These are phyloP conservation scores for Sandelia bainsii DNA, from an alignment of 2,797 vertebrate genomes.

Conservation along the genomic window DNA sequence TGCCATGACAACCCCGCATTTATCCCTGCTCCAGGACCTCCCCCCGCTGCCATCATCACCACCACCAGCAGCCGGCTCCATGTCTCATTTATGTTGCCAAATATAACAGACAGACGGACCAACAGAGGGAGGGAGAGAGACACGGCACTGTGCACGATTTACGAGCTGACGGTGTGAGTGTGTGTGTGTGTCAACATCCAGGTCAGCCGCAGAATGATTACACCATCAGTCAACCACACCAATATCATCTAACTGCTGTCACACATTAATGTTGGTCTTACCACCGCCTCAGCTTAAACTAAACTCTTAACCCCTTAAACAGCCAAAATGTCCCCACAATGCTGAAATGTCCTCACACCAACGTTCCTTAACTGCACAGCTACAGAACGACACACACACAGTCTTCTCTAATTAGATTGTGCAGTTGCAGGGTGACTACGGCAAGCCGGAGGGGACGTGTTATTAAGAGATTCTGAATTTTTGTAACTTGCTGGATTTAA, in stretches of 20 bases:
- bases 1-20: constrained; percentile 62
- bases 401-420: constrained; percentile 15
- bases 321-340: no score
- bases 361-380: no score
- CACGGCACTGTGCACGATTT: not conserved
- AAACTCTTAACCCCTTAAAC: no score
- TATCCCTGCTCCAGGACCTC: constrained; percentile 28
- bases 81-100: constrained; percentile 62
- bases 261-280: not conserved
- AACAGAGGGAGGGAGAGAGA: constrained; percentile 27
- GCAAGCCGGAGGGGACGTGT: constrained; percentile 34
- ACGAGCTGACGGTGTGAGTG: not conserved
- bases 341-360: no score
- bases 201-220: constrained; percentile 52
- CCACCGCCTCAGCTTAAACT: no score
- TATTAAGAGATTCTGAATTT: constrained; percentile 5
- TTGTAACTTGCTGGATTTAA: constrained; percentile 5
- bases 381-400: not conserved
- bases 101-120: constrained; percentile 55
- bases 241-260: constrained; percentile 26
- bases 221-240: constrained; percentile 38
- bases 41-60: not conserved
- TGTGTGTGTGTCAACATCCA: constrained; percentile 34
- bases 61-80: constrained; percentile 34
- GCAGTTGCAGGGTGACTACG: constrained; percentile 26